A percentile compares a stretch with the other conserved stretches of the same genome.
Evolutionary conservation across 2,113 vertebrate species (phyloP).

Genomic region (Cynoglossus semilaevis): DNA sequence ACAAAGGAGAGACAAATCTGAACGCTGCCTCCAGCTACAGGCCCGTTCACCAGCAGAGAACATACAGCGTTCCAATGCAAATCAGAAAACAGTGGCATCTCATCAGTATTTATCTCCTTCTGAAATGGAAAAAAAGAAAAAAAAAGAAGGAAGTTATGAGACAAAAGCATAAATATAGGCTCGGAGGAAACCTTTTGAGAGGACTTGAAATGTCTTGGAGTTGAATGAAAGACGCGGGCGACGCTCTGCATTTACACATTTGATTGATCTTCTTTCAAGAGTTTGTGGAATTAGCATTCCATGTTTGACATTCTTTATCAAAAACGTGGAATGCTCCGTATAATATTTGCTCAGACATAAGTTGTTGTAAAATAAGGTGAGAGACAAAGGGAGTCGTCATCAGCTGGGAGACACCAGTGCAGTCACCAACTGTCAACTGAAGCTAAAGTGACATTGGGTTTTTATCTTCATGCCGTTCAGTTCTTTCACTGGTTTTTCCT

Average conservation of each 20-base stretch:
- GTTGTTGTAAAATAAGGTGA: no score
- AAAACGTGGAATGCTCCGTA: conserved; percentile 20
- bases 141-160: conserved; percentile 43
- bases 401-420: no score
- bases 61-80: conserved; percentile 32
- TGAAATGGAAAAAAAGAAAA: conserved; percentile 26
- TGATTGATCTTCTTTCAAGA: conserved; percentile 28
- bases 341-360: no score
- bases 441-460: no score
- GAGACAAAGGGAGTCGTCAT: no score
- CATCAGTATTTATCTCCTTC: conserved; percentile 46
- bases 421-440: no score
- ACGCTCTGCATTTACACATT: conserved; percentile 31
- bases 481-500: no score
- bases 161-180: conserved; percentile 45
- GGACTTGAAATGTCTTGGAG: conserved; percentile 37
- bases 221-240: conserved; percentile 39
- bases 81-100: conserved; percentile 52
- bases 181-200: conserved; percentile 49
- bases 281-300: no score
- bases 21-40: conserved; percentile 28
- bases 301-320: conserved; percentile 33
- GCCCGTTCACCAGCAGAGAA: conserved; percentile 31
- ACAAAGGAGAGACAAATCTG: conserved; percentile 30
- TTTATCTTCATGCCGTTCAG: no score